Percentiles rank a stretch among this genome's conserved stretches.
These are phyloP conservation scores for Brienomyrus brachyistius DNA, from an alignment of 2,113 vertebrate species.

Conservation along the genomic window DNA sequence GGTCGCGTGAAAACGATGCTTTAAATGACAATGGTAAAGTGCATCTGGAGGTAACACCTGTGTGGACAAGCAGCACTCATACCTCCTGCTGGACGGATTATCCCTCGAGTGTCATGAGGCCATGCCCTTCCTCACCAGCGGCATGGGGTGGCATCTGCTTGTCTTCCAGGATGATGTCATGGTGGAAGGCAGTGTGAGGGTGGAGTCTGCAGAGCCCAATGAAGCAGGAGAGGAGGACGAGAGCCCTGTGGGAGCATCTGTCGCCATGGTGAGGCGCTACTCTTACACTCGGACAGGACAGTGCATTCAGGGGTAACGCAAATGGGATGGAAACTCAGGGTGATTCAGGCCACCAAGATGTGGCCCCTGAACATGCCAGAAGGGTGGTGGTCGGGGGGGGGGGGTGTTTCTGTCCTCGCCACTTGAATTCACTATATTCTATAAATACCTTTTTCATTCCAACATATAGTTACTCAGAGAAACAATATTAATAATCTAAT, in stretches of 20 bases:
- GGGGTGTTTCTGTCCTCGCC: background rate
- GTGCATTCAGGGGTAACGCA: background rate
- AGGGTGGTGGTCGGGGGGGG: background rate
- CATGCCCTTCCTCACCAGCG: background rate
- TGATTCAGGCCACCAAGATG: background rate
- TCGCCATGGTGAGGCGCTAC: slow-evolving; percentile 80
- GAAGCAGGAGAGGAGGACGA: slow-evolving; percentile 74
- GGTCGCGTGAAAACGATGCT: background rate
- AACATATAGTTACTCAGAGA: background rate
- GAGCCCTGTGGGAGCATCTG: slow-evolving; percentile 77
- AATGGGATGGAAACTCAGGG: background rate
- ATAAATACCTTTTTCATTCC: background rate
- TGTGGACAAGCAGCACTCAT: background rate
- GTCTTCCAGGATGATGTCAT: slow-evolving; percentile 73
- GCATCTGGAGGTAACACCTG: background rate
- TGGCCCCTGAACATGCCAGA: background rate
- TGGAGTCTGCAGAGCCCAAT: slow-evolving; percentile 90
- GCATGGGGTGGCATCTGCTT: background rate
- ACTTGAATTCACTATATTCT: background rate
- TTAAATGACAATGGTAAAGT: background rate
- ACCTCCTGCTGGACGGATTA: background rate
- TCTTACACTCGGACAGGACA: background rate
- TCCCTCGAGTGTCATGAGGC: background rate
- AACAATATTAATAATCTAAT: background rate
- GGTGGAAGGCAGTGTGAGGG: slow-evolving; percentile 77